Conservation (phyloP, 1,140 invertebrate species). For the Ostrea edulis region DNA sequence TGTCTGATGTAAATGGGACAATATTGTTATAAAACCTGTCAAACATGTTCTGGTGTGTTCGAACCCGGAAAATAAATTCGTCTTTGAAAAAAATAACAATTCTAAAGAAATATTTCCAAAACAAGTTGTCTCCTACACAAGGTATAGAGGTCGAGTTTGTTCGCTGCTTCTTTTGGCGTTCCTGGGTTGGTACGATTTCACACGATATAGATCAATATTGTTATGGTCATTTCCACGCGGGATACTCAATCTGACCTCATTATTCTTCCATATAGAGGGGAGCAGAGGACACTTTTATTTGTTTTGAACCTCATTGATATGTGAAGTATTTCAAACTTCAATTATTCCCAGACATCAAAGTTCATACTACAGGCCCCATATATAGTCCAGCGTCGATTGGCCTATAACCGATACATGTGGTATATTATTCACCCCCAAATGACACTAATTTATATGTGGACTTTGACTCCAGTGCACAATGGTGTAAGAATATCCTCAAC, state of each 20-base stretch:
- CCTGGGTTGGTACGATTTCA: neutral
- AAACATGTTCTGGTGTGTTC: neutral
- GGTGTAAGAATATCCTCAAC: neutral
- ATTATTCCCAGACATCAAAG: neutral
- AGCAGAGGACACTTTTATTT: neutral
- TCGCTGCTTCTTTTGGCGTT: neutral
- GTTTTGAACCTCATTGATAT: constrained; percentile 12
- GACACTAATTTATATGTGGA: neutral
- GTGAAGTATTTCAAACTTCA: neutral
- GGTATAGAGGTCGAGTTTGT: neutral
- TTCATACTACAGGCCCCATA: neutral
- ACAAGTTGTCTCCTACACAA: neutral
- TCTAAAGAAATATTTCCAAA: neutral
- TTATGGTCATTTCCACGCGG: neutral
- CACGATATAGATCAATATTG: neutral
- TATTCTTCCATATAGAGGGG: neutral
- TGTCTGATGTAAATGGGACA: neutral
- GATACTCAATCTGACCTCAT: neutral
- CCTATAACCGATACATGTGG: neutral
- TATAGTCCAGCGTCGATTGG: neutral
- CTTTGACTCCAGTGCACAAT: neutral
- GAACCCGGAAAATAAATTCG: neutral
- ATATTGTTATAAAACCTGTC: neutral
- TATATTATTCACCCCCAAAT: neutral
- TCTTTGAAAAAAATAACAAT: too few species aligned